Evolutionary conservation across 2,797 vertebrate species (phyloP), one percentile per base, ranked within the genome.

Genomic region (Cetoscarus ocellatus): DNA sequence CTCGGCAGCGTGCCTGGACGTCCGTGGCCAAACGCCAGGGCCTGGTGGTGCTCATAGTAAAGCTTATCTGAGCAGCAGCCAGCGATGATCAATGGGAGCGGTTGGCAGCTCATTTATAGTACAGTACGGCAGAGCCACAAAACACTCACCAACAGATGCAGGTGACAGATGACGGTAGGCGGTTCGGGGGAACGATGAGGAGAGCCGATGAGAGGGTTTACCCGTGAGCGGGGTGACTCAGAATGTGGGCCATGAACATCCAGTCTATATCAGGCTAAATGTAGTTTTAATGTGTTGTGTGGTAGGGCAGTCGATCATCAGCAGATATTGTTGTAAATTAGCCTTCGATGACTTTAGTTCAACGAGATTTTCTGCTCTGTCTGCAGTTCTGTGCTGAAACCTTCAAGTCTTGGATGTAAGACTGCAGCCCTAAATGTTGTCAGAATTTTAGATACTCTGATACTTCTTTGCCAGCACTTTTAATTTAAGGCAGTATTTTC

Each of bases 31-130:
- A 84, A 58, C 48, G 84, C 90, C 90, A 88, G 82, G 50, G 68
- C 81, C 69, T 72, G 78, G 80, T 80, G 77, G 65, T 67, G 86
- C 88, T 91, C 87, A 81, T 88, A 92, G 89, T 88, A 86, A 91
- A 87, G 85, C 91, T 86, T 84, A 83, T 91, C 88, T 86, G 86
- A 90, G 84, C 86, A 72, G 80, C 82, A 82, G 90, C 91, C 90
- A 88, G 85, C 70, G 62, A 65, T 88, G 88, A 93, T 94, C 92
- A 92, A 92, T 91, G 86, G 86, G 83, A 51, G 66, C 84, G 61
- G 70, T 86, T 88, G 90, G 90, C 88, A 90, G 86, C 84, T 87
- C 81, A 45, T 84, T 84, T 84, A 82, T 79, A 55, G 78, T 84
- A 88, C 84, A 84, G 90, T 84, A 77, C 73, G 82, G 88, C 78